Evolutionary conservation across 2,113 vertebrate genomes (phyloP).

Genomic region (Serilophus lunatus): DNA sequence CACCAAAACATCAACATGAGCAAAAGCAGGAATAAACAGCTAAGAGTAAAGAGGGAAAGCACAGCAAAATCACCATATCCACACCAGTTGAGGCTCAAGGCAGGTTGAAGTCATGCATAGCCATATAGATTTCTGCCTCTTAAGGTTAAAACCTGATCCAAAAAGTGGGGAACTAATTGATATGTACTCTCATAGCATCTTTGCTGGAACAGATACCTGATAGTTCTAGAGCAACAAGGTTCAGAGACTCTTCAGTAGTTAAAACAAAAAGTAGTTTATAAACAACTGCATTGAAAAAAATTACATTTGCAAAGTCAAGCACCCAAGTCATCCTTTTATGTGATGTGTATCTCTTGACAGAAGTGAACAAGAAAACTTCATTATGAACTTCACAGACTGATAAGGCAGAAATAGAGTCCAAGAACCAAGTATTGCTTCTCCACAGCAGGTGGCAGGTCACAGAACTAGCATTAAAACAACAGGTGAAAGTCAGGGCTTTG

Average conservation of each 20-base stretch:
- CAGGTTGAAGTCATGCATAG: rapidly evolving
- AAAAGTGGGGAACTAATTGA: background rate
- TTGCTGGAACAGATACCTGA: background rate
- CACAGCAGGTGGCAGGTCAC: background rate
- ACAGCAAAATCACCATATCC: rapidly evolving
- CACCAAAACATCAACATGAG: background rate
- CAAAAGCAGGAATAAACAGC: background rate
- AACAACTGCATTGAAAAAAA: background rate
- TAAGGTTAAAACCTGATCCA: background rate
- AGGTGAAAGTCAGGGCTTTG: background rate
- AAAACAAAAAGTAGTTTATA: background rate
- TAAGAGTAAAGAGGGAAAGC: background rate
- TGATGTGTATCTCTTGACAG: background rate
- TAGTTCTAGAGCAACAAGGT: background rate
- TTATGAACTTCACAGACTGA: background rate
- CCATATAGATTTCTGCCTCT: background rate
- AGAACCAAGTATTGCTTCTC: background rate
- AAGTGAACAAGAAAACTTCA: background rate
- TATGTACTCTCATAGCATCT: background rate
- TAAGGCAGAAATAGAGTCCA: background rate
- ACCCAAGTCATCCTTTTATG: background rate
- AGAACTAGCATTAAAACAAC: background rate
- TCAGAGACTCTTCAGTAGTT: background rate
- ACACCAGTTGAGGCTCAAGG: background rate
- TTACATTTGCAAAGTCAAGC: background rate